Base-by-base conservation (phyloP, 2,888 invertebrate genomes). In the Aradus depressus region DNA sequence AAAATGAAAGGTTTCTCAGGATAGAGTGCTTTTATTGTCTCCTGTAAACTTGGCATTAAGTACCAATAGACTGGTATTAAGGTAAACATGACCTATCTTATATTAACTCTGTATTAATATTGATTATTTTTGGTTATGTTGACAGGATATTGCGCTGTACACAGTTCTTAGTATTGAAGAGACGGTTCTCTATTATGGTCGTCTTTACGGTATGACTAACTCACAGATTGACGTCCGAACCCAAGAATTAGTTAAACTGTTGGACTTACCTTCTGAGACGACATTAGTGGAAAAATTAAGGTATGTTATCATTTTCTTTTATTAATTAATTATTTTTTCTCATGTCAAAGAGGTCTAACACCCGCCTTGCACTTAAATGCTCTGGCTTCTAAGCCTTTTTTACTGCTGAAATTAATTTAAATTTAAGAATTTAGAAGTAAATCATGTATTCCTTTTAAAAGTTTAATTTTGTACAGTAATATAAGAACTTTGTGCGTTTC, bases 111-210 rank as follows among this genome's bases (percentile, higher is more conserved):
- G 6, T 28, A 28, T 28, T 38, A 1, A 5, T 38, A 5, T 12
- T 10, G 21, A 5, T 37, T n/a, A 26, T 37, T 34, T 25, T 12
- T 10, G 8, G 32, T 21, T 48, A 34, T 44, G 23, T 19, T 52
- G 51, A n/a, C 45, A 62, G 61, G 62, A 62, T 49, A 57, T 62
- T 41, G 62, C 62, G 8, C 55, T 62, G 16, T 60, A 60, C 39
- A 50, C 54, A 8, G 60, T 60, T n/a, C 43, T 62, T 14, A 60
- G 59, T n/a, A 61, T 62, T 44, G 55, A 53, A 23, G 62, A 62
- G 57, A 61, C 60, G 16, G 61, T 62, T 47, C 52, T 52, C 5
- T 62, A 60, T 38, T 62, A 62, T 42, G 62, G 62, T 18, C 54
- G 60, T 18, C 59, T 62, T 38, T 62, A 58, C 47, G 60, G 59